Evolutionary conservation across 2,888 invertebrate genomes (phyloP).

Genomic region (Zhuqinia jingwanae): DNA sequence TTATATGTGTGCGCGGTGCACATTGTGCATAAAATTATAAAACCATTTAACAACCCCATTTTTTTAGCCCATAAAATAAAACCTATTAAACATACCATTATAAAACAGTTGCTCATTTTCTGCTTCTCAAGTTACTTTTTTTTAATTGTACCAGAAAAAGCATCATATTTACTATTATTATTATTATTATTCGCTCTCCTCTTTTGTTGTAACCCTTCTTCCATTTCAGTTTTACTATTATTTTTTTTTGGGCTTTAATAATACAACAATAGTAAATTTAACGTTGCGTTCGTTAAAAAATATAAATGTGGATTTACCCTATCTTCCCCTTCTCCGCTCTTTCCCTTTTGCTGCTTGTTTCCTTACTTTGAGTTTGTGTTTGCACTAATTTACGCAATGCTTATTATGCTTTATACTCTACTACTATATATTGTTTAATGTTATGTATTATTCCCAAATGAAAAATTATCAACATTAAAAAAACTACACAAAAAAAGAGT

Average conservation of each 20-base stretch:
- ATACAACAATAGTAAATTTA: constrained; percentile 6
- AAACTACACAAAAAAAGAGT: not conserved
- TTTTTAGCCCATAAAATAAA: constrained; percentile 25
- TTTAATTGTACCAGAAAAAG: constrained; percentile 39
- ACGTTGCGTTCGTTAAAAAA: not conserved
- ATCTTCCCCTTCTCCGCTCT: not conserved
- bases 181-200: not conserved
- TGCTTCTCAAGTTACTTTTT: constrained; percentile 34
- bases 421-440: too few species aligned
- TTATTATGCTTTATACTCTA: not conserved
- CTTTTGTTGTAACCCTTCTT: not conserved
- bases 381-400: constrained; percentile 19
- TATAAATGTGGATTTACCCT: not conserved
- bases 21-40: constrained; percentile 50
- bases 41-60: constrained; percentile 55
- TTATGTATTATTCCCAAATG: constrained; percentile 25
- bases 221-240: not conserved
- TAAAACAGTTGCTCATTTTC: constrained; percentile 31
- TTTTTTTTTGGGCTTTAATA: constrained; percentile 13
- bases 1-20: not conserved
- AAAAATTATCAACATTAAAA: constrained; percentile 30
- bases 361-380: too few species aligned
- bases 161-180: not conserved
- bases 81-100: not conserved
- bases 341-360: not conserved